A percentile compares a stretch with the other conserved stretches of the same genome.
phyloP scores from a whole-genome alignment of 2,113 vertebrate genomes.

The Pangasianodon gigas region DNA sequence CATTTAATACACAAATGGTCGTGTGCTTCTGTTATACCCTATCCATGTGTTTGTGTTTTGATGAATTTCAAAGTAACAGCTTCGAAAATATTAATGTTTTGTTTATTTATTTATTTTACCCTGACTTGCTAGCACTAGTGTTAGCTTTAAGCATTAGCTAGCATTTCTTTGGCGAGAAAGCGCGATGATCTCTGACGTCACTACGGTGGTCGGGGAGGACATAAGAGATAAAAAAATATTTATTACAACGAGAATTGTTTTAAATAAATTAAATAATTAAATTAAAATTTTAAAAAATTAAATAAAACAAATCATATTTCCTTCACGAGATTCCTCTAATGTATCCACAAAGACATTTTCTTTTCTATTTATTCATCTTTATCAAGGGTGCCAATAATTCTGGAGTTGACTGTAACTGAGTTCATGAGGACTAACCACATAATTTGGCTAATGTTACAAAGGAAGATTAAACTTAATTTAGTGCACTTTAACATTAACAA shows the following conservation, averaged over 20 bases:
- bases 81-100: background rate
- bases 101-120: no score
- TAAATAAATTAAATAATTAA: no score
- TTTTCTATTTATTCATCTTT: background rate
- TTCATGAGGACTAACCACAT: background rate
- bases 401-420: background rate
- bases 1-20: background rate
- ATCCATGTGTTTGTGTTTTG: background rate
- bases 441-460: background rate
- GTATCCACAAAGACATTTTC: no score
- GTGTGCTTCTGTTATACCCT: background rate
- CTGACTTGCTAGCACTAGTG: background rate
- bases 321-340: no score
- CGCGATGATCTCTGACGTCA: background rate
- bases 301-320: no score
- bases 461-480: background rate
- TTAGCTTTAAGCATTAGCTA: background rate
- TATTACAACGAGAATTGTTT: background rate
- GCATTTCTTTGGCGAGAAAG: slow-evolving; percentile 53
- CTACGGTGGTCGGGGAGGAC: background rate
- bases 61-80: background rate
- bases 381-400: background rate
- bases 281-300: background rate
- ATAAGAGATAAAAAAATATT: background rate
- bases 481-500: background rate